Conservation (phyloP, 2,888 invertebrate genomes). For the Melitaea athalia region DNA sequence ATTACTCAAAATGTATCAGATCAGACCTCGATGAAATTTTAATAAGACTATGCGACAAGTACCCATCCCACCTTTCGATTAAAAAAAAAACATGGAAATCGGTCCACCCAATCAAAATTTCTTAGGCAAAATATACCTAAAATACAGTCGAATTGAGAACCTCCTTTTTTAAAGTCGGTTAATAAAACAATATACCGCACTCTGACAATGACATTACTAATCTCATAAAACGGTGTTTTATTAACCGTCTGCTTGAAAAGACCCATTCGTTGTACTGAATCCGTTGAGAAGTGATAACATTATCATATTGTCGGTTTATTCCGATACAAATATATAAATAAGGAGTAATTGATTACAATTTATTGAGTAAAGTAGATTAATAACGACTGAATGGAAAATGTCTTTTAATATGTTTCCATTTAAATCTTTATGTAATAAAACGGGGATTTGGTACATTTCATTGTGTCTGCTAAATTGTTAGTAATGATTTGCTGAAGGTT, state of each 20-base stretch:
- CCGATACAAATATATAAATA: constrained; percentile 29
- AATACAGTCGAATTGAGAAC: too few species aligned
- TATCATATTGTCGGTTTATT: constrained; percentile 23
- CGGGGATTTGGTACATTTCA: neutral
- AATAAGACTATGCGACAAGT: too few species aligned
- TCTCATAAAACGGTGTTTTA: constrained; percentile 30
- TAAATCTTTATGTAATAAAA: constrained; percentile 8
- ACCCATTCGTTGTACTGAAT: constrained; percentile 27
- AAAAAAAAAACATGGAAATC: too few species aligned
- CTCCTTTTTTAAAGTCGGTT: too few species aligned
- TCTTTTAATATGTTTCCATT: constrained; percentile 5
- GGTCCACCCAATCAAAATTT: too few species aligned
- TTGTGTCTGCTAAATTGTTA: constrained; percentile 3
- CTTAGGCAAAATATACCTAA: too few species aligned
- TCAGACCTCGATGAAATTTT: too few species aligned
- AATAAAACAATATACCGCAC: neutral
- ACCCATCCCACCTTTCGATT: too few species aligned
- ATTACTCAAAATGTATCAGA: too few species aligned
- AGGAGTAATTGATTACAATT: constrained; percentile 26
- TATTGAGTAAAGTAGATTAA: constrained; percentile 18
- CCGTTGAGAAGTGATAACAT: constrained; percentile 14
- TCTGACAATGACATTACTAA: constrained; percentile 16
- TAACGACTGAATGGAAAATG: neutral
- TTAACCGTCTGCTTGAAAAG: constrained; percentile 29
- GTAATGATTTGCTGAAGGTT: too few species aligned